These are phyloP conservation scores for Polymixis lichenea DNA, from an alignment of 2,888 invertebrate species.

Conservation along the genomic window DNA sequence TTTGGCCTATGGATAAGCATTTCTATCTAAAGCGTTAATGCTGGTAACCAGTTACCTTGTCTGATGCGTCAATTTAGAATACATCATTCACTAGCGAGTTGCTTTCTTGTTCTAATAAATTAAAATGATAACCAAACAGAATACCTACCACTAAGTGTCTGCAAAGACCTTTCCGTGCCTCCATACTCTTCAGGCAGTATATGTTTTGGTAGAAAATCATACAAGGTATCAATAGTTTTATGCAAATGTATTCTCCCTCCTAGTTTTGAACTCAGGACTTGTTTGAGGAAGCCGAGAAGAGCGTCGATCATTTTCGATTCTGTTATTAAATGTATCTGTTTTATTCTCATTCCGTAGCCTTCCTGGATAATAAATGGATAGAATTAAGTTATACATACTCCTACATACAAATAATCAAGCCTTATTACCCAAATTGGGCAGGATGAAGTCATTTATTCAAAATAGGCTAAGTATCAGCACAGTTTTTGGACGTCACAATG, in stretches of 20 bases:
- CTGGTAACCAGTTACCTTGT: no score
- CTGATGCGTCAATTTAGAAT: no score
- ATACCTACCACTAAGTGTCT: slow-evolving; percentile 70
- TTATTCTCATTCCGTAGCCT: slow-evolving; percentile 78
- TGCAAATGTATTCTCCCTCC: slow-evolving; percentile 71
- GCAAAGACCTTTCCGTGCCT: slow-evolving; percentile 72
- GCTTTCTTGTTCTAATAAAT: not conserved
- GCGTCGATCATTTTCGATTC: slow-evolving; percentile 74
- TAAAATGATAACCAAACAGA: not conserved
- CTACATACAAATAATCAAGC: not conserved
- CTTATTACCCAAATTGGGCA: no score
- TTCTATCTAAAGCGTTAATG: no score
- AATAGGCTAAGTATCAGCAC: no score
- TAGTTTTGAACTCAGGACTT: slow-evolving; percentile 75
- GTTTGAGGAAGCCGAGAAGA: slow-evolving; percentile 73
- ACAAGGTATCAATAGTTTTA: slow-evolving; percentile 68
- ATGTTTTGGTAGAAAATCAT: slow-evolving; percentile 70
- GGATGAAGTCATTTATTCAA: no score
- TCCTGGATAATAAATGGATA: slow-evolving; percentile 71
- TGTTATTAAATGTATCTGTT: slow-evolving; percentile 76
- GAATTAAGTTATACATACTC: not conserved
- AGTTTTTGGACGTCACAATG: no score
- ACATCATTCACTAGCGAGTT: no score
- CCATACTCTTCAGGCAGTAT: slow-evolving; percentile 80
- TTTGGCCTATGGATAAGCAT: no score